phyloP scores from a whole-genome alignment of 2,888 invertebrate species.

The Drosophila pullipes region DNA sequence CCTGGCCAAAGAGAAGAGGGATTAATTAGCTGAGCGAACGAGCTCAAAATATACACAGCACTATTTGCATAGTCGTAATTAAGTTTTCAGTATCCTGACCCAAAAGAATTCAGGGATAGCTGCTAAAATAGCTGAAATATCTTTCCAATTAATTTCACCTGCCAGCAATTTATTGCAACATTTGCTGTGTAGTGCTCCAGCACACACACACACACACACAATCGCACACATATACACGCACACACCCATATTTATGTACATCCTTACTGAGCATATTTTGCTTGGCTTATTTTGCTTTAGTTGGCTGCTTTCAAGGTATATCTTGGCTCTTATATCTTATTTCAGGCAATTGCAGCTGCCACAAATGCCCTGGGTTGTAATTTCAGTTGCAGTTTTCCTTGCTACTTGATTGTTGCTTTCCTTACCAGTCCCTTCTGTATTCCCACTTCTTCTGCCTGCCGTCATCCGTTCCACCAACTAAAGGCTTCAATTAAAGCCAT shows the following conservation, averaged over 20 bases:
- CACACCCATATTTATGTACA: constrained; percentile 2
- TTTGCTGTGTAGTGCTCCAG: constrained; percentile 40
- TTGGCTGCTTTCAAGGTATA: constrained; percentile 43
- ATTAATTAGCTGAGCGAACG: constrained; percentile 25
- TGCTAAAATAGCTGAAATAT: constrained; percentile 72
- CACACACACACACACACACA: neutral
- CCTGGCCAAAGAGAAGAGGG: constrained; percentile 2
- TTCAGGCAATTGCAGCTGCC: constrained; percentile 63
- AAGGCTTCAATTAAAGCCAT: constrained; percentile 73
- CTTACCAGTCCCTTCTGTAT: constrained; percentile 7
- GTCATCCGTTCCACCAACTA: constrained; percentile 53
- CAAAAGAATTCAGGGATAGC: constrained; percentile 42
- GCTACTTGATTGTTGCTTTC: constrained; percentile 69
- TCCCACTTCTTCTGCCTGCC: neutral
- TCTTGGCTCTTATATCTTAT: constrained; percentile 67
- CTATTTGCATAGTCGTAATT: constrained; percentile 49
- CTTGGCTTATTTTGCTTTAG: constrained; percentile 52
- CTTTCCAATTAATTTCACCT: constrained; percentile 80
- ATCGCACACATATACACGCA: neutral
- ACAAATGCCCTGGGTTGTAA: constrained; percentile 69
- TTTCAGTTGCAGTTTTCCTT: constrained; percentile 72
- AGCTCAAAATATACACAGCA: constrained; percentile 8
- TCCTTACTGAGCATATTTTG: constrained; percentile 54
- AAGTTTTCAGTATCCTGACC: constrained; percentile 40
- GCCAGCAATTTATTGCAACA: constrained; percentile 74